These are phyloP conservation scores for Zaprionus taronus DNA, from an alignment of 1,140 invertebrate species.

Conservation along the genomic window DNA sequence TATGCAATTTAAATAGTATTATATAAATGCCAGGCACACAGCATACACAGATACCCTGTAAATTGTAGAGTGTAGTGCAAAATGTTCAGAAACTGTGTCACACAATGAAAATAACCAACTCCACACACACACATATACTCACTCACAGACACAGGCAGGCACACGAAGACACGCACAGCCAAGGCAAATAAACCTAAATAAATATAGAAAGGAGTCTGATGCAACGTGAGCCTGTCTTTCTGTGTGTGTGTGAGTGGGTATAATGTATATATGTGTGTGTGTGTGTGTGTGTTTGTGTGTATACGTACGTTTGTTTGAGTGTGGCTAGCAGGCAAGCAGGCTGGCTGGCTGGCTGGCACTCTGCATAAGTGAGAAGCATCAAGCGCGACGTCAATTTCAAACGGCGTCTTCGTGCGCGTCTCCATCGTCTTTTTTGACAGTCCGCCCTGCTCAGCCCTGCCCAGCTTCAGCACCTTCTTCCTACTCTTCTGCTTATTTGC, in stretches of 20 bases:
- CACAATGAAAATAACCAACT: not conserved
- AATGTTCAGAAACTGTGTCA: constrained; percentile 1
- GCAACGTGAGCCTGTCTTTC: constrained; percentile 40
- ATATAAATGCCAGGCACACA: constrained; percentile 2
- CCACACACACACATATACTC: not conserved
- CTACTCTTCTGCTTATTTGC: constrained; percentile 65
- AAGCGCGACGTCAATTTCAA: constrained; percentile 35
- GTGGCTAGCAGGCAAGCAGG: constrained; percentile 49
- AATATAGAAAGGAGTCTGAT: constrained; percentile 70
- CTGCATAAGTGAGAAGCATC: constrained; percentile 53
- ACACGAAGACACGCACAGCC: constrained; percentile 19
- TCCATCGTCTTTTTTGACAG: constrained; percentile 48
- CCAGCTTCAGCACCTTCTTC: not conserved
- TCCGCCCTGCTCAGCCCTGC: constrained; percentile 24
- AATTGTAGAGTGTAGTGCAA: not conserved
- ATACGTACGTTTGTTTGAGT: constrained; percentile 51
- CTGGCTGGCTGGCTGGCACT: constrained; percentile 51
- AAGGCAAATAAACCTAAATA: constrained; percentile 63
- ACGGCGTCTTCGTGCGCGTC: constrained; percentile 59
- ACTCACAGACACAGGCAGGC: not conserved
- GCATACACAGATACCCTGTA: not conserved
- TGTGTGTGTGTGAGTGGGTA: constrained; percentile 32
- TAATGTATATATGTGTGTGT: constrained; percentile 10
- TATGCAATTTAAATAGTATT: not conserved
- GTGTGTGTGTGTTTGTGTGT: constrained; percentile 38